Base-by-base conservation (phyloP, 2,888 invertebrate species). In the Metalampra italica region DNA sequence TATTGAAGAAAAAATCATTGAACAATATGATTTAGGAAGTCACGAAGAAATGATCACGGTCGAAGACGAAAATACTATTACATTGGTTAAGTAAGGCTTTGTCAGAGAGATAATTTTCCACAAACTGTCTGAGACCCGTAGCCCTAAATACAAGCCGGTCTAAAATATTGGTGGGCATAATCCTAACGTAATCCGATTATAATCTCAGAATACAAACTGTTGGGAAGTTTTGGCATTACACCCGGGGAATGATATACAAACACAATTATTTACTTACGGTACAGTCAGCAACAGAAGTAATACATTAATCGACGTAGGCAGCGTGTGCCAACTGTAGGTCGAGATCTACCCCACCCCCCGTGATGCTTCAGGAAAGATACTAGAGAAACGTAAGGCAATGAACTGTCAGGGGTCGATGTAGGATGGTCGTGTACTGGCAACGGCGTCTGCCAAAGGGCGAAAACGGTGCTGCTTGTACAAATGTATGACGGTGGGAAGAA, bases 381-480 rank as follows among this genome's bases (percentile, higher is more conserved):
- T 41, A 52, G 47, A 51, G 53, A 45, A 55, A 61, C 55, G 66
- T 54, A 65, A 71, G 74, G 69, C 72, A 73, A 74, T 73, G 69
- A 75, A 75, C 72, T 68, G 60, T 61, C 58, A 56, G 62, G 54
- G 75, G 59, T 76, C 79, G 60, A 44, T 45, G 45, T 66, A 62
- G 47, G 53, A 54, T 78, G 75, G 78, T 55, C 63, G 53, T 52
- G 56, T 61, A 72, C 71, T 72, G 71, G 75, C 75, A 75, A 55
- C 62, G 59, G 59, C 64, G 70, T 57, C 67, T 80, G 81, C 76
- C 81, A 78, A 81, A 76, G 78, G 78, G 75, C 74, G 66, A 65
- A 66, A 64, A 62, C 63, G 7, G 36, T 68, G 67, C 66, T 37
- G 39, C 42, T 46, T 57, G 42, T 46, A 29, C 47, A 45, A 49